Percentiles rank a stretch among this genome's conserved stretches.
Conservation (phyloP, 2,888 invertebrate species). For the Drosophila quinaria region DNA sequence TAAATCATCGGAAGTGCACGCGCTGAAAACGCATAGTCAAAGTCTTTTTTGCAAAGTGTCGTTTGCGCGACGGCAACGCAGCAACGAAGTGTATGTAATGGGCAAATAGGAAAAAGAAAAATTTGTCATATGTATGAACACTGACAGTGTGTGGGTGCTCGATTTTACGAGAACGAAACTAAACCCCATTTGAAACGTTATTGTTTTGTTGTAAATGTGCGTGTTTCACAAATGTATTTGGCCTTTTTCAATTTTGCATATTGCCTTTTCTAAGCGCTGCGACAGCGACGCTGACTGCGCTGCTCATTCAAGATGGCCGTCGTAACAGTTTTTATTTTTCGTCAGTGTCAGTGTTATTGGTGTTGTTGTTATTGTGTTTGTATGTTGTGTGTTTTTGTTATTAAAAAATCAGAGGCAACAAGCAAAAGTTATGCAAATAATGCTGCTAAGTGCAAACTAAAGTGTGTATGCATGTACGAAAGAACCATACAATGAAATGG, state of each 20-base stretch:
- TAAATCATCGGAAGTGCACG: slow-evolving; percentile 25
- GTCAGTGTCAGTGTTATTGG: slow-evolving; percentile 66
- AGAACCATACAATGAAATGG: slow-evolving; percentile 21
- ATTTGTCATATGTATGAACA: slow-evolving; percentile 65
- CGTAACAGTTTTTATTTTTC: slow-evolving; percentile 82
- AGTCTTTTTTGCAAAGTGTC: slow-evolving; percentile 48
- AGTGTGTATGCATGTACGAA: slow-evolving; percentile 32
- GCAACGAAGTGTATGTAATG: slow-evolving; percentile 60
- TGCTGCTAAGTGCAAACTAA: slow-evolving; percentile 38
- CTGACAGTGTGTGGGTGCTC: slow-evolving; percentile 59
- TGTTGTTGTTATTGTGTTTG: slow-evolving; percentile 55
- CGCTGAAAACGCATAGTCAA: slow-evolving; percentile 23
- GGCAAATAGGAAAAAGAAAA: slow-evolving; percentile 57
- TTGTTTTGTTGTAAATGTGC: slow-evolving; percentile 44
- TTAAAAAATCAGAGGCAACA: slow-evolving; percentile 50
- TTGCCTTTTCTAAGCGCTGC: slow-evolving; percentile 45
- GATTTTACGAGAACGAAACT: slow-evolving; percentile 44
- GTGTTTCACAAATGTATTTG: slow-evolving; percentile 51
- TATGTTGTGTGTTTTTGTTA: slow-evolving; percentile 64
- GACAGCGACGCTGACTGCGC: slow-evolving; percentile 49
- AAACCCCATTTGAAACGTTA: slow-evolving; percentile 34
- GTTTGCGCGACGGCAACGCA: slow-evolving; percentile 51
- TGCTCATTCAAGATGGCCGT: slow-evolving; percentile 85
- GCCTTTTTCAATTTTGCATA: slow-evolving; percentile 65
- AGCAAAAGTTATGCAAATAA: slow-evolving; percentile 70